A percentile compares a stretch with the other conserved stretches of the same genome.
Evolutionary conservation across 1,140 invertebrate genomes (phyloP).

Genomic region (Leptonema lineaticorne): DNA sequence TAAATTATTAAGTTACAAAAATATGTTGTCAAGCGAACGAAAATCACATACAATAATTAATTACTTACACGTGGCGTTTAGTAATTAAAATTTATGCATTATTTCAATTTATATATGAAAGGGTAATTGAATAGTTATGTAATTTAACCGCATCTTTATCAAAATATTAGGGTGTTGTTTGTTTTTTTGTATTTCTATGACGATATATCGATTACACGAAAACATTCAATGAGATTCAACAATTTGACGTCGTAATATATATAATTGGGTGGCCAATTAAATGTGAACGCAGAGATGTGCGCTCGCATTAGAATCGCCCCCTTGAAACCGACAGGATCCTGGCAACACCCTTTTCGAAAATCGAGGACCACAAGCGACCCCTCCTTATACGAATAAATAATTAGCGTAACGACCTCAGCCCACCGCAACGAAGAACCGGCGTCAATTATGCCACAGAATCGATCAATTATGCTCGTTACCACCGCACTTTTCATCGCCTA

Average conservation of each 20-base stretch:
- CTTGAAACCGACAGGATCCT: not conserved
- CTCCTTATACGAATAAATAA: conserved; percentile 15
- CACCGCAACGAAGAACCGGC: conserved; percentile 5
- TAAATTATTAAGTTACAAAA: too few species aligned
- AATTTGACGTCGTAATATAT: not conserved
- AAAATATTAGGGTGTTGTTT: too few species aligned
- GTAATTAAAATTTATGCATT: too few species aligned
- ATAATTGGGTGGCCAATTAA: conserved; percentile 17
- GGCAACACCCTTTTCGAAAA: conserved; percentile 17
- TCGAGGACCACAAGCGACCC: not conserved
- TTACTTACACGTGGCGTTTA: too few species aligned
- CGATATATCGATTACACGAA: not conserved
- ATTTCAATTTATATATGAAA: too few species aligned
- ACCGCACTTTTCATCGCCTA: too few species aligned
- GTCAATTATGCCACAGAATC: conserved; percentile 11
- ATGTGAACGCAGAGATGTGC: not conserved
- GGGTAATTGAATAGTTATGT: too few species aligned
- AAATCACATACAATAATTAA: too few species aligned
- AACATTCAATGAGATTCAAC: not conserved
- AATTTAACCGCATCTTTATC: too few species aligned
- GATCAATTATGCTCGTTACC: conserved; percentile 3
- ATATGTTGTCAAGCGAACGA: too few species aligned
- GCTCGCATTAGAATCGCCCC: not conserved
- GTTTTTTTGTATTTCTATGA: too few species aligned
- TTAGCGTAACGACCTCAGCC: conserved; percentile 17